Evolutionary conservation across 2,888 invertebrate species (phyloP).

Genomic region (Spatulosminthurus flaviceps): DNA sequence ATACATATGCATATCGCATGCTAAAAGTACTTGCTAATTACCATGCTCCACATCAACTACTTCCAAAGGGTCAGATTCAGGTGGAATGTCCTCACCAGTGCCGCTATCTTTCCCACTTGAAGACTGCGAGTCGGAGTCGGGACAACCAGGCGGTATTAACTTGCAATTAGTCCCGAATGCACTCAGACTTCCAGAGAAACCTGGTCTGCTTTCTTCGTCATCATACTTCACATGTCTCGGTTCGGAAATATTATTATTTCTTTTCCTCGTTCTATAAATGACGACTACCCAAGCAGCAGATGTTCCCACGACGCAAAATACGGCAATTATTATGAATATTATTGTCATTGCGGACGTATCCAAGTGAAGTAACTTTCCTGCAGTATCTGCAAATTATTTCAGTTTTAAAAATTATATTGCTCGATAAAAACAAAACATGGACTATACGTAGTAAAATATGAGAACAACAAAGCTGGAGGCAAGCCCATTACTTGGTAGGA

Average conservation of each 20-base stretch:
- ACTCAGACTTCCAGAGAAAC: constrained; percentile 22
- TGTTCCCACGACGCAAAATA: constrained; percentile 90
- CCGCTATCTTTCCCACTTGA: constrained; percentile 83
- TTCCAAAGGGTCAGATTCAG: constrained; percentile 57
- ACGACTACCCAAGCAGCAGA: constrained; percentile 91
- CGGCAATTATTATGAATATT: constrained; percentile 87
- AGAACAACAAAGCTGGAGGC: too few relatives aligned
- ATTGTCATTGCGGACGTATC: constrained; percentile 79
- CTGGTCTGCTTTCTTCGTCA: constrained; percentile 34
- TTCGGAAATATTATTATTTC: constrained; percentile 38
- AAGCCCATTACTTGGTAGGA: constrained; percentile 73
- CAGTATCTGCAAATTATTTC: constrained; percentile 66
- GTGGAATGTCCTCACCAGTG: constrained; percentile 73
- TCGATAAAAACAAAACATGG: too few relatives aligned
- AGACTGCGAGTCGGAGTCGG: constrained; percentile 71
- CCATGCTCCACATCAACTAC: constrained; percentile 58
- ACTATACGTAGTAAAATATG: too few relatives aligned
- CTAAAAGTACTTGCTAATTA: constrained; percentile 24
- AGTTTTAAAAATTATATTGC: too few relatives aligned
- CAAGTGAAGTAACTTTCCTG: constrained; percentile 70
- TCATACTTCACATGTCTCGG: constrained; percentile 26
- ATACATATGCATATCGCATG: too few relatives aligned
- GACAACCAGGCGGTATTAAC: constrained; percentile 38
- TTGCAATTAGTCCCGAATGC: constrained; percentile 36
- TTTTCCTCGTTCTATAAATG: constrained; percentile 79